Percentiles rank a stretch among this genome's conserved stretches.
These are phyloP conservation scores for Catharus minimus DNA, from an alignment of 2,113 vertebrate species.

Conservation along the genomic window DNA sequence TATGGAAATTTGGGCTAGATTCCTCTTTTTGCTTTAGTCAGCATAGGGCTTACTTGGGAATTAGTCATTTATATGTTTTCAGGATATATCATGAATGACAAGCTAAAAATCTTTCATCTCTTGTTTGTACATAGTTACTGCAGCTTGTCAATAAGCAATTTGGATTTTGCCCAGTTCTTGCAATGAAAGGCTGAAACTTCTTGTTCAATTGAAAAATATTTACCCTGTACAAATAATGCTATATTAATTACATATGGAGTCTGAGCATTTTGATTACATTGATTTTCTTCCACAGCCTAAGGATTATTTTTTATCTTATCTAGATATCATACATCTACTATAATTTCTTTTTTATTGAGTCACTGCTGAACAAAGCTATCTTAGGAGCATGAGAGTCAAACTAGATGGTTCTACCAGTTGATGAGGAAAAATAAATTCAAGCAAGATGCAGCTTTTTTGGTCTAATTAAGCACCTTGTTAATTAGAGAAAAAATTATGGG, in stretches of 20 bases:
- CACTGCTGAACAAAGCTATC: not conserved
- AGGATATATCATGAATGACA: not conserved
- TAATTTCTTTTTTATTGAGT: not conserved
- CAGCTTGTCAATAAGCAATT: slow-evolving; percentile 27
- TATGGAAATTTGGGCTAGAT: not conserved
- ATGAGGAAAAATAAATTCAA: not conserved
- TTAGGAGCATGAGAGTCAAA: not conserved
- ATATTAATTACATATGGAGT: not conserved
- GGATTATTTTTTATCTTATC: not conserved
- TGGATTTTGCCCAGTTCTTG: slow-evolving; percentile 4
- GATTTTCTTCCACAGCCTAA: not conserved
- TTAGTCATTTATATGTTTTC: not conserved
- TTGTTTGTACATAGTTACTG: not conserved
- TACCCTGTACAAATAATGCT: not conserved
- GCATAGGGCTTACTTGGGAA: not conserved
- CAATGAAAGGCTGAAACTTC: not conserved
- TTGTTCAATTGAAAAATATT: not conserved
- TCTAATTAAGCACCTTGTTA: not conserved
- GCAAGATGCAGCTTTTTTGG: not conserved
- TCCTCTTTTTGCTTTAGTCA: not conserved
- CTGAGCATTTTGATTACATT: not conserved
- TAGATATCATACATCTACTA: not conserved
- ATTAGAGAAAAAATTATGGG: not conserved
- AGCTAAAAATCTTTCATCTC: not conserved
- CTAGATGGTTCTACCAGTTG: not conserved